Evolutionary conservation across 2,888 invertebrate genomes (phyloP), one percentile per base, ranked within the genome.

Genomic region (Dendrolimus houi): DNA sequence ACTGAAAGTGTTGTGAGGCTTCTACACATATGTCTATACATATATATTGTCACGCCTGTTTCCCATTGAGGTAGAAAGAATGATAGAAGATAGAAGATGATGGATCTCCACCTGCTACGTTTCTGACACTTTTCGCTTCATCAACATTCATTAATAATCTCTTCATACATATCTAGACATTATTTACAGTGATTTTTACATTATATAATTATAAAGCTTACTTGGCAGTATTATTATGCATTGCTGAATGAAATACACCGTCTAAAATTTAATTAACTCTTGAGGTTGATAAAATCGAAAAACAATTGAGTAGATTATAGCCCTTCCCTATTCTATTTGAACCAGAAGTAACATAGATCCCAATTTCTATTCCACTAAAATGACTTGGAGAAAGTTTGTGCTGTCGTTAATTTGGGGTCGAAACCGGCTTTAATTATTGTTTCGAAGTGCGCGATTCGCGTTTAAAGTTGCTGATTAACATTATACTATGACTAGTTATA

Each of bases 401-500:
- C 69, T 70, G 71, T 76, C 73, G 73, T 79, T 79, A 77, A 80
- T 77, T 77, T 75, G 75, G 79, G 79, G 75, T 74, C 72, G 67
- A 72, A 82, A 79, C 74, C 76, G 75, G 72, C 73, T 76, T 76
- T 83, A 83, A 87, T 85, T 77, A 83, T 72, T 78, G 74, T 79
- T 81, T 75, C 58, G 72, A 75, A 78, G 72, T 68, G 60, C 68
- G 69, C 75, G 75, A 70, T 68, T 64, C 62, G 72, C 73, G 68
- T 81, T 74, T 76, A 75, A 81, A 80, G 67, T 75, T 77, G 71
- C 81, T 83, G 81, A 86, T 86, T 86, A 86, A 76, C 79, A 68
- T 67, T 66, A 62, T 47, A 47, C 3, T 47, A 47, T 6, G 2
- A 47, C 47, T 17, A 14, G 53, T 53, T 53, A 12, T n/a, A 9